A percentile compares a stretch with the other conserved stretches of the same genome.
Conservation (phyloP, 2,113 vertebrate genomes). For the Dipodomys spectabilis region DNA sequence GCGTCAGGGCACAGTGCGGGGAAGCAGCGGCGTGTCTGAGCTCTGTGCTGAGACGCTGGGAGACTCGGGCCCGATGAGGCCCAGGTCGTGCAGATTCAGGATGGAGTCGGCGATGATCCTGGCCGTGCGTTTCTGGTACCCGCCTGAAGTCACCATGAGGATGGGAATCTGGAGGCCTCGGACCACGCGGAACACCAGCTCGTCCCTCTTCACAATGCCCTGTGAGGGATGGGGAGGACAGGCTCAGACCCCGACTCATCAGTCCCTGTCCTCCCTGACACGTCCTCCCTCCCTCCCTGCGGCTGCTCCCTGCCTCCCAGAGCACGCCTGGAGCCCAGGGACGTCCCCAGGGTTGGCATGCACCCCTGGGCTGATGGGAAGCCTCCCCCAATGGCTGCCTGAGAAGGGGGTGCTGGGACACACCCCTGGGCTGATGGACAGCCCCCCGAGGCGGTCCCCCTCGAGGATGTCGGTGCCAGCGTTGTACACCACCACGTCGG, state of each 20-base stretch:
- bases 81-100: conserved; percentile 91
- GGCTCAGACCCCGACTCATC: not conserved
- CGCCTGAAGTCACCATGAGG: conserved; percentile 96
- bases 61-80: conserved; percentile 86
- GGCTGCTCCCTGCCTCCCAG: rapidly evolving
- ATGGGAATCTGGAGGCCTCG: conserved; percentile 90
- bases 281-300: not conserved
- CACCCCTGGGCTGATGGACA: conserved; percentile 95
- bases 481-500: conserved; percentile 95
- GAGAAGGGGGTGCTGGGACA: not conserved
- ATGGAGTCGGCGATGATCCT: conserved; percentile 98
- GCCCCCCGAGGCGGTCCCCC: conserved; percentile 94
- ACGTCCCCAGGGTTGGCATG: not conserved
- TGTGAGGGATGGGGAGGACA: conserved; percentile 63
- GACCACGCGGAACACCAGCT: conserved; percentile 93
- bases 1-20: conserved; percentile 71
- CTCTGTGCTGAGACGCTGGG: conserved; percentile 71
- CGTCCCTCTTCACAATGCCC: conserved; percentile 95
- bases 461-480: conserved; percentile 96
- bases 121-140: conserved; percentile 96
- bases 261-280: not conserved
- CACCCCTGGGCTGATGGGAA: not conserved
- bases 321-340: not conserved
- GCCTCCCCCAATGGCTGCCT: not conserved
- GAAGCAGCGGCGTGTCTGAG: conserved; percentile 80